Evolutionary conservation across 2,113 vertebrate species (phyloP).

Genomic region (Calypte anna): DNA sequence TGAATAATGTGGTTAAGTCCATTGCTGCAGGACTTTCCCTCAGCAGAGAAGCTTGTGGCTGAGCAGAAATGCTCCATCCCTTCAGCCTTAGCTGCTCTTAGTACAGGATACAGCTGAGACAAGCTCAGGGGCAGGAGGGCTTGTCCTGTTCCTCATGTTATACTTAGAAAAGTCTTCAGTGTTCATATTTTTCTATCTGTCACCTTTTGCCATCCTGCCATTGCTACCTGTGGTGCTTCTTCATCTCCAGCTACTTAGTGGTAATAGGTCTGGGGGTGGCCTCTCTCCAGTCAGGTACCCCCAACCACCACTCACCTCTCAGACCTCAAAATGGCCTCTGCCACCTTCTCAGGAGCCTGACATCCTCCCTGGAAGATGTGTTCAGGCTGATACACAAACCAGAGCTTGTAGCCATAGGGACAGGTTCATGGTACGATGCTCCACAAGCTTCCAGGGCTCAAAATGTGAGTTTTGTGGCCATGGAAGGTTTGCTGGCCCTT

Average conservation of each 20-base stretch:
- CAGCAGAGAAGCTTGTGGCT: neutral
- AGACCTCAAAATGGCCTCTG: neutral
- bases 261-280: neutral
- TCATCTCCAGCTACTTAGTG: neutral
- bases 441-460: neutral
- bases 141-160: neutral
- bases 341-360: neutral
- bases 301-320: neutral
- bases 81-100: neutral
- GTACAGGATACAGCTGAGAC: neutral
- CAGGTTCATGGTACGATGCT: neutral
- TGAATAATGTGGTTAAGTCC: neutral
- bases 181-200: neutral
- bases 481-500: neutral
- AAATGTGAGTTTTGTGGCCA: neutral
- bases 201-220: neutral
- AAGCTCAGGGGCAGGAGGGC: neutral
- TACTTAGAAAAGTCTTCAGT: neutral
- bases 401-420: neutral
- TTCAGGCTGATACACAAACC: neutral
- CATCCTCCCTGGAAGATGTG: neutral
- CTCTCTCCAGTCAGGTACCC: neutral
- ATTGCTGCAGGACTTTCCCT: neutral
- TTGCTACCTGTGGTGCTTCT: neutral
- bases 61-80: neutral